Evolutionary conservation across 92 coral and sea anemone species (phyloP).

Genomic region (Scolanthus callimorphus): DNA sequence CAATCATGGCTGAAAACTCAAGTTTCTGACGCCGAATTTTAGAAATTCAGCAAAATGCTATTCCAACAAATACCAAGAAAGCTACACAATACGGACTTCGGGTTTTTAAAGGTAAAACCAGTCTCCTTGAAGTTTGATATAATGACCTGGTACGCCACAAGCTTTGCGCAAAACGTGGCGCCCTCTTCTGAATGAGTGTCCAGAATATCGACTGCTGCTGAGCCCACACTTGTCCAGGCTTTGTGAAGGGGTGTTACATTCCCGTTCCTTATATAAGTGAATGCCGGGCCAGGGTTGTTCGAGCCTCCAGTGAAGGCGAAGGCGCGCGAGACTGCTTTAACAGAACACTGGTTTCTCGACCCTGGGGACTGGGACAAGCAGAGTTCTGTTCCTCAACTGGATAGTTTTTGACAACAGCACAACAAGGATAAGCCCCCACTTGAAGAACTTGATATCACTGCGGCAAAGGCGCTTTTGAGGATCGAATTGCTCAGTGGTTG

Average conservation of each 20-base stretch:
- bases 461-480: slow-evolving; percentile 8
- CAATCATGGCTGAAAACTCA: too few relatives aligned
- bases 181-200: slow-evolving; percentile 33
- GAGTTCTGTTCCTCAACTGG: slow-evolving; percentile 22
- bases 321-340: background rate
- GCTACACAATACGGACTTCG: too few relatives aligned
- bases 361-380: slow-evolving; percentile 32
- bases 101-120: too few relatives aligned
- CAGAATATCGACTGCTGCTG: slow-evolving; percentile 9
- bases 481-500: slow-evolving; percentile 13
- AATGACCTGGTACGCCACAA: slow-evolving; percentile 12
- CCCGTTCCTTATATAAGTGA: background rate
- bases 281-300: slow-evolving; percentile 9
- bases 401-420: slow-evolving; percentile 34
- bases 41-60: too few relatives aligned
- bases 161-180: slow-evolving; percentile 23
- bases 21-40: too few relatives aligned
- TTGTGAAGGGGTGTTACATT: background rate
- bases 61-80: too few relatives aligned
- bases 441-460: slow-evolving; percentile 14
- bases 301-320: slow-evolving; percentile 2
- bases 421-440: slow-evolving; percentile 25
- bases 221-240: slow-evolving; percentile 11
- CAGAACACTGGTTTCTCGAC: slow-evolving; percentile 15
- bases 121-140: slow-evolving; percentile 27